phyloP scores from a whole-genome alignment of 2,113 vertebrate genomes.

The Crotalus horridus region DNA sequence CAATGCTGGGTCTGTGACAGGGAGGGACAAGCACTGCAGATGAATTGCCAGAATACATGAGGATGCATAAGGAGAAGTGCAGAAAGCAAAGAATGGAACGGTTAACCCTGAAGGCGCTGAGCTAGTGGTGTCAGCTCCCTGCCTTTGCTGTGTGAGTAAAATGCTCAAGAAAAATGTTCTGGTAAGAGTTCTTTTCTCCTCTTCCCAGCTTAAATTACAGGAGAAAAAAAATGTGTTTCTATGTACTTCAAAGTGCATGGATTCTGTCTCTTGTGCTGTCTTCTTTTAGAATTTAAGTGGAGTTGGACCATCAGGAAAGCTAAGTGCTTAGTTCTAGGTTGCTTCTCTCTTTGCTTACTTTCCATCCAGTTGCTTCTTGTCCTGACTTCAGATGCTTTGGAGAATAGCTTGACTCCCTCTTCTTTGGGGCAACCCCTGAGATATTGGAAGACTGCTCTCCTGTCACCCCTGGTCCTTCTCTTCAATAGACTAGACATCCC shows the following conservation, averaged over 20 bases:
- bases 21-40: neutral
- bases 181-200: rapidly evolving
- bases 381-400: too few relatives aligned
- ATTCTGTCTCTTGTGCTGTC: neutral
- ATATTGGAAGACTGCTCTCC: too few relatives aligned
- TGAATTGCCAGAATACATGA: neutral
- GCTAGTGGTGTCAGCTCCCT: neutral
- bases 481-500: too few relatives aligned
- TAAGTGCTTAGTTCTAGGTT: neutral
- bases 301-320: neutral
- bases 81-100: neutral
- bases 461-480: too few relatives aligned
- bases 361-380: too few relatives aligned
- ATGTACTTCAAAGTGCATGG: neutral
- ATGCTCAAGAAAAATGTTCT: neutral
- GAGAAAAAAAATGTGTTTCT: neutral
- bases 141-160: neutral
- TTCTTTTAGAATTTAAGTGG: neutral
- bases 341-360: too few relatives aligned
- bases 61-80: neutral
- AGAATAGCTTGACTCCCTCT: too few relatives aligned
- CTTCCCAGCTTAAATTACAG: neutral
- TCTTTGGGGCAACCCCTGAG: too few relatives aligned
- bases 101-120: neutral
- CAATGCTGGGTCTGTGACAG: neutral